Base-by-base conservation (phyloP, 37 sponge, comb jelly and placozoan genomes). In the Tethya wilhelma region DNA sequence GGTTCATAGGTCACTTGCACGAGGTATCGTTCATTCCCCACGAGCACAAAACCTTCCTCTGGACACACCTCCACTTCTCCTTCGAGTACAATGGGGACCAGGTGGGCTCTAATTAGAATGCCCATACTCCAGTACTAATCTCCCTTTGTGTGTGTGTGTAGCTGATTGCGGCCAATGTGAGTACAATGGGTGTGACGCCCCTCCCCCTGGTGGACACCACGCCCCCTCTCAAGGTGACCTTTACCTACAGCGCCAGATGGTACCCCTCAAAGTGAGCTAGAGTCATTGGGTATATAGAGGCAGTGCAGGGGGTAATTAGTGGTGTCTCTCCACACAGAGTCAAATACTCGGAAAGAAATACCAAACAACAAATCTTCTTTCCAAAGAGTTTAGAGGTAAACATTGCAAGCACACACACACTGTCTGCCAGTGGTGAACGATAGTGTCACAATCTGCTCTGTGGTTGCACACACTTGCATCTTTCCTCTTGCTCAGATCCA, bases 1-100 rank as follows among this genome's bases (percentile, higher is more conserved):
- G 97, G 74, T 96, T 96, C 75, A 76, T 96, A 59, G 97, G 97
- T 37, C 97, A 94, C 68, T 57, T 96, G 31, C 91, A 96, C 39
- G 97, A 96, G 55, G 91, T 88, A 1, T 59, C 89, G 5, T 75
- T 96, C 34, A 57, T 96, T 2, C 97, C 97, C 7, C 97, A 96
- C 56, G 32, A 75, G 17, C 97, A 96, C 57, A 57, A 79, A 42
- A 81, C 86, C 20, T 90, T 62, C 41, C 78, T 96, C 11, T 96
- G 97, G 97, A 85, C 84, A 62, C 91, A 96, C 46, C 83, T 96
- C 3, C 89, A 86, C 83, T 96, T 96, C 57, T 62, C 76, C 4
- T 93, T 96, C 59, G 71, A 69, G 32, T 96, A 93, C 80, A 93
- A 94, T 53, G 79, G 59, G 29, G 73, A 96, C 46, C 73, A 93